These are phyloP conservation scores for Iphiclides podalirius DNA, from an alignment of 2,888 invertebrate species.

Conservation along the genomic window DNA sequence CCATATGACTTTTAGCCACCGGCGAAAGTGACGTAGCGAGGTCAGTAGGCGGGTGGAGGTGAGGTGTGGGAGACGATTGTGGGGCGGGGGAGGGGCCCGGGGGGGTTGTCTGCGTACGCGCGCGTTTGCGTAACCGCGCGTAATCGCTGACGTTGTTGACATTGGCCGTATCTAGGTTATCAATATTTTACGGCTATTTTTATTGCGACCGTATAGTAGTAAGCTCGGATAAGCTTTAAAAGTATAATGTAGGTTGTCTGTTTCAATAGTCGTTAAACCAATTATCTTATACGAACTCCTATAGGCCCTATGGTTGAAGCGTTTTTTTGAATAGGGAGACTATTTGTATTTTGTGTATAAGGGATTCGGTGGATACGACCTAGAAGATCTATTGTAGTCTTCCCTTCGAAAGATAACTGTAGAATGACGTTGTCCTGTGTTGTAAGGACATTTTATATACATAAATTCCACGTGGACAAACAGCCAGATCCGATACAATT, in stretches of 20 bases:
- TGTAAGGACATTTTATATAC: too few relatives aligned
- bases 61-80: too few relatives aligned
- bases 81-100: conserved; percentile 25
- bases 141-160: conserved; percentile 47
- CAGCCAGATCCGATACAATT: too few relatives aligned
- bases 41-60: conserved; percentile 31
- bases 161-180: conserved; percentile 43
- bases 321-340: too few relatives aligned
- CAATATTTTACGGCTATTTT: conserved; percentile 13
- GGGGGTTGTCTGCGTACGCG: conserved; percentile 39
- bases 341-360: too few relatives aligned
- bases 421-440: too few relatives aligned
- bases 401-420: too few relatives aligned
- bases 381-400: too few relatives aligned
- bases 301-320: too few relatives aligned
- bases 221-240: not conserved
- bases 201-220: not conserved
- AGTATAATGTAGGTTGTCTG: not conserved
- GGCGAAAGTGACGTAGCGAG: conserved; percentile 47
- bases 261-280: not conserved
- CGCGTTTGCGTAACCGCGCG: conserved; percentile 44
- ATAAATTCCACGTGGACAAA: too few relatives aligned
- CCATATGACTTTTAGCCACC: conserved; percentile 14
- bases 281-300: too few relatives aligned
- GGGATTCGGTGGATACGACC: too few relatives aligned